Base-by-base conservation (phyloP, 2,888 invertebrate genomes). In the Spilarctia lutea region DNA sequence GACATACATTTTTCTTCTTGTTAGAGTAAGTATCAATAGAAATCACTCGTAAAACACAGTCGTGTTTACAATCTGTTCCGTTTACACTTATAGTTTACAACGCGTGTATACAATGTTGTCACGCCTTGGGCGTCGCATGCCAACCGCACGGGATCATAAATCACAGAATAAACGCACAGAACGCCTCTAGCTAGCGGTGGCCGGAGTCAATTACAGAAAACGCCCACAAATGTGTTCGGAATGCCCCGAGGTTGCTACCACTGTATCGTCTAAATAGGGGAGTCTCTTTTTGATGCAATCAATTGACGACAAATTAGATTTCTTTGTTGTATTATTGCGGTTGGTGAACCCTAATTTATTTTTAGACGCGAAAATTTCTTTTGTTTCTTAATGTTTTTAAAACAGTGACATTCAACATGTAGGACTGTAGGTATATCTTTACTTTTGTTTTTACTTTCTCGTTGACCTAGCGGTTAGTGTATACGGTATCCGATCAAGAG, bases 61-160 rank as follows among this genome's bases (percentile, higher is more conserved):
- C 30, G 30, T 30, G 30, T 48, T 30, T 24, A 7, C 42, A 70
- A 70, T 66, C 33, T 42, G 74, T 74, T 71, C 66, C n/a, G 70
- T 65, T 48, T 73, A 48, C 63, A 70, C 42, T 30, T 27, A 63
- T 30, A 24, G 27, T 63, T 27, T 65, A 71, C 56, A 72, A 68
- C 27, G 70, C 42, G 56, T 63, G 63, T 67, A 48, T 48, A 20
- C 33, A 42, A 63, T 71, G 65, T 73, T 56, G 65, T 65, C 68
- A 66, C 52, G 65, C 48, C 65, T 70, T 48, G 83, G 87, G 86
- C 82, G 84, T 82, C 81, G 74, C 85, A 83, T 68, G 89, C 83
- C 82, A 83, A 70, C 80, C 79, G 81, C 89, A 89, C 79, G 72
- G 77, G 76, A 72, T 83, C 89, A 86, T 89, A 89, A 90, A 88